Evolutionary conservation across 2,888 invertebrate genomes (phyloP).

Genomic region (Trichopria drosophilae): DNA sequence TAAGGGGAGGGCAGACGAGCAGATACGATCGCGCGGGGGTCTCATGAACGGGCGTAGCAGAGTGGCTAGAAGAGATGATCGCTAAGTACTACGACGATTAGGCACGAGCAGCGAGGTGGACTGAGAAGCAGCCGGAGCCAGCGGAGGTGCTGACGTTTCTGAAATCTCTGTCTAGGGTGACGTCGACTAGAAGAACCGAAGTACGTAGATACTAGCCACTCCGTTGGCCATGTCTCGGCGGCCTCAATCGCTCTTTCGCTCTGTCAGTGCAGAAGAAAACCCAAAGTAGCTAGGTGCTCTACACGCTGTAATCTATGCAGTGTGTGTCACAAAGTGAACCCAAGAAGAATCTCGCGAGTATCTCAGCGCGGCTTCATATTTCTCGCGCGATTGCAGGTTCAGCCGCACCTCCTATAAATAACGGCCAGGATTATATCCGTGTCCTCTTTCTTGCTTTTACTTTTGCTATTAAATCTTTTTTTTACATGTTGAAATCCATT

Average conservation of each 20-base stretch:
- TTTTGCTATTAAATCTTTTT: constrained; percentile 40
- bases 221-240: constrained; percentile 34
- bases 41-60: constrained; percentile 48
- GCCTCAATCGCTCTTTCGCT: constrained; percentile 34
- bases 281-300: constrained; percentile 56
- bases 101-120: constrained; percentile 46
- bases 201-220: constrained; percentile 53
- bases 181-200: constrained; percentile 48
- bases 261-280: constrained; percentile 56
- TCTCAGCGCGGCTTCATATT: constrained; percentile 52
- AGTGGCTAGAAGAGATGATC: constrained; percentile 48
- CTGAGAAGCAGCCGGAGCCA: constrained; percentile 48
- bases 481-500: too few species aligned
- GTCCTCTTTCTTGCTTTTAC: constrained; percentile 44
- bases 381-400: constrained; percentile 52
- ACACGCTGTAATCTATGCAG: constrained; percentile 57
- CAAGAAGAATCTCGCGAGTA: constrained; percentile 54
- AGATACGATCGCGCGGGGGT: constrained; percentile 53
- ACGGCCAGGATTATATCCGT: constrained; percentile 57
- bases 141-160: constrained; percentile 46
- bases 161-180: constrained; percentile 40
- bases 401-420: constrained; percentile 59
- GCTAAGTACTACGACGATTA: constrained; percentile 43
- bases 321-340: constrained; percentile 56
- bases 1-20: constrained; percentile 45